Base-by-base conservation (phyloP, 37 sponge, comb jelly and placozoan species). In the Beroe ovata region DNA sequence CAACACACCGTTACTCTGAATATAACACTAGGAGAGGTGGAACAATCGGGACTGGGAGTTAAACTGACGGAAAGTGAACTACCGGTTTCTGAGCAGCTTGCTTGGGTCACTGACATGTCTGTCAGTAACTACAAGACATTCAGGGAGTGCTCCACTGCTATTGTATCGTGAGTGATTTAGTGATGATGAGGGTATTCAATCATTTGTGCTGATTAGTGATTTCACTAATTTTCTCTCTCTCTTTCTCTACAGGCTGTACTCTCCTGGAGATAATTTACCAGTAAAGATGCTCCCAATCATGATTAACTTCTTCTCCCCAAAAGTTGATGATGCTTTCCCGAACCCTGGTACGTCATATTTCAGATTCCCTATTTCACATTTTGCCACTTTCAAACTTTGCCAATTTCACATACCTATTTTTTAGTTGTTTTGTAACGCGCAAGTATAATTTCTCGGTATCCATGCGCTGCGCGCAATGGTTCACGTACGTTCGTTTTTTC, bases 81-180 rank as follows among this genome's bases (percentile, higher is more conserved):
- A 4, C 69, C 30, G 35, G 8, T 30, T 4, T 33, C 69, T 2
- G 32, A 66, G 30, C 25, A 25, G 1, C 29, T 66, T 1, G 69
- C 30, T 2, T 66, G 69, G 69, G 35, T 29, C 25, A 66, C 69
- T 66, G 69, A 34, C 36, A 26, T 66, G 69, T 66, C 69, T 4
- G 69, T 66, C 69, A 66, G 30, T 33, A 66, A 66, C 69, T 66
- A 66, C 69, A 66, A 66, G 18, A 29, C 69, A 6, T 66, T 66
- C 36, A 66, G 35, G 14, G 69, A 66, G 36, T 66, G 69, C 36
- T 66, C 69, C 2, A 66, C 69, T 33, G 69, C 69, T 32, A 66
- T 66, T 66, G 69, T 66, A 26, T 66, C 69, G 69, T 66, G 2
- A 66, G 69, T 66, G 11, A 16, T 47, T 47, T 47, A 47, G 54